Percentiles rank a stretch among this genome's conserved stretches.
Evolutionary conservation across 1,140 invertebrate species (phyloP).

Genomic region (Zaprionus gabonicus): DNA sequence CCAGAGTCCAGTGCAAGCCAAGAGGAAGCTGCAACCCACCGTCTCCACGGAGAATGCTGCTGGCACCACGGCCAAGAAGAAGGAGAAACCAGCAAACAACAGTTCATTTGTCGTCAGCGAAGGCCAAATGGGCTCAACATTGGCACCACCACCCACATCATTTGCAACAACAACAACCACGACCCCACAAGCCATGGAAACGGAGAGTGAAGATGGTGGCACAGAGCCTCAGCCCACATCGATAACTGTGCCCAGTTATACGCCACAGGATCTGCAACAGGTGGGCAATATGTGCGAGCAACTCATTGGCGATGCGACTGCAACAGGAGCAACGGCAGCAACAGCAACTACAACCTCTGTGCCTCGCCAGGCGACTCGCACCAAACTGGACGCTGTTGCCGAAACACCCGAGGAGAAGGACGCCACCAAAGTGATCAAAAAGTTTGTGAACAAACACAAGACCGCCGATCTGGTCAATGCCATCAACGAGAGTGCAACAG

Average conservation of each 20-base stretch:
- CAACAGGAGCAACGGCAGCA: background rate
- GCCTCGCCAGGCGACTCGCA: constrained; percentile 57
- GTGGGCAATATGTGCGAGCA: constrained; percentile 75
- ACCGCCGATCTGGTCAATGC: constrained; percentile 81
- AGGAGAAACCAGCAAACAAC: constrained; percentile 74
- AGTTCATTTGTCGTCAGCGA: constrained; percentile 68
- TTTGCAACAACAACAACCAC: constrained; percentile 18
- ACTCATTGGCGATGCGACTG: constrained; percentile 42
- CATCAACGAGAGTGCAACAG: constrained; percentile 66
- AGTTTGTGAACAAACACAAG: constrained; percentile 82
- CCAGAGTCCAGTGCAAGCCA: constrained; percentile 84
- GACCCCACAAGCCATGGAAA: constrained; percentile 70
- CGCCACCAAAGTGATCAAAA: constrained; percentile 81
- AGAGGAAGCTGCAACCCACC: constrained; percentile 89
- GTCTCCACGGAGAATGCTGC: constrained; percentile 87
- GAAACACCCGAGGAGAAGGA: constrained; percentile 75
- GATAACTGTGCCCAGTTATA: constrained; percentile 56
- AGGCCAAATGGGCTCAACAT: constrained; percentile 44
- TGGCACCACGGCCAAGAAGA: constrained; percentile 74
- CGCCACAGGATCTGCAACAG: constrained; percentile 82
- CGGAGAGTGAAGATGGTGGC: constrained; percentile 53
- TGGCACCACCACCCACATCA: constrained; percentile 15
- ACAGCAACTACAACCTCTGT: constrained; percentile 14
- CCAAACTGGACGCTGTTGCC: constrained; percentile 68
- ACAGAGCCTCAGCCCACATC: constrained; percentile 23